These are phyloP conservation scores for Ranitomeya imitator DNA, from an alignment of 2,113 vertebrate species.

Conservation along the genomic window DNA sequence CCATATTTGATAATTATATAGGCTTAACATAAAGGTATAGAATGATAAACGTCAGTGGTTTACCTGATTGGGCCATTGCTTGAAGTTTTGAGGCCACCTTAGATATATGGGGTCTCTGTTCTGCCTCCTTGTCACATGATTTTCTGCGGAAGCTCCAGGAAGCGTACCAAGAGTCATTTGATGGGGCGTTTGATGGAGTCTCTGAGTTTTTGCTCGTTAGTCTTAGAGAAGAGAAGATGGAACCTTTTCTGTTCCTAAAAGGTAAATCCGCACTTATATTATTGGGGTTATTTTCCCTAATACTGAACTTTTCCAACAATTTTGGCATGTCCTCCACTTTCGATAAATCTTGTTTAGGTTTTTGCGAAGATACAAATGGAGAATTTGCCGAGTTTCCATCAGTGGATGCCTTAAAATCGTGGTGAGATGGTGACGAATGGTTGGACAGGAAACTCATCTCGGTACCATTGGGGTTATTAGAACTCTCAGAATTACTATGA, in stretches of 20 bases:
- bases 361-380: background rate
- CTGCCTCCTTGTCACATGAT: conserved; percentile 11
- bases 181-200: conserved; percentile 54
- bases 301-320: conserved; percentile 73
- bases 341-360: background rate
- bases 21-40: background rate
- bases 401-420: conserved; percentile 35
- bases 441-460: conserved; percentile 33
- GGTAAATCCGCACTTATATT: conserved; percentile 24
- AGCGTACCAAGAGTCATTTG: conserved; percentile 58
- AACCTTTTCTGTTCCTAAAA: conserved; percentile 52
- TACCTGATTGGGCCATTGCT: background rate
- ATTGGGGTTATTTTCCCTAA: conserved; percentile 65
- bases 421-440: background rate
- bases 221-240: conserved; percentile 63
- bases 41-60: background rate
- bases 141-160: conserved; percentile 62
- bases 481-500: conserved; percentile 51
- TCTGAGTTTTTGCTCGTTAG: conserved; percentile 59
- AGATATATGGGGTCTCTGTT: background rate
- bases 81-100: background rate
- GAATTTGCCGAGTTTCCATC: background rate
- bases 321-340: conserved; percentile 68
- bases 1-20: background rate
- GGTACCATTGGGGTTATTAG: conserved; percentile 17